Evolutionary conservation across 2,888 invertebrate genomes (phyloP).

Genomic region (Heliothis peltigera): DNA sequence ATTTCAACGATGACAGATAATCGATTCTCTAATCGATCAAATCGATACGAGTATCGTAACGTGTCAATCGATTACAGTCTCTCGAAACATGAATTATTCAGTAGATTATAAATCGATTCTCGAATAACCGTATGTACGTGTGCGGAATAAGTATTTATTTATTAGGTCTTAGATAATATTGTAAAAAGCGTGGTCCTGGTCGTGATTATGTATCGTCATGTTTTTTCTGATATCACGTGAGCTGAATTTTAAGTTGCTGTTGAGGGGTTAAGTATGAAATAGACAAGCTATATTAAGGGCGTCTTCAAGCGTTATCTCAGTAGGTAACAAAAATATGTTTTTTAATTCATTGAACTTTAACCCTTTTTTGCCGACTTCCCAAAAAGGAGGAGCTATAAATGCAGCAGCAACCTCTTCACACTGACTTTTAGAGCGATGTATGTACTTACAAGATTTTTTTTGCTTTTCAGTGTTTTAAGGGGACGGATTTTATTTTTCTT

Average conservation of each 20-base stretch:
- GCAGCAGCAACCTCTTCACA: no score
- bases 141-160: constrained; percentile 35
- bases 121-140: constrained; percentile 49
- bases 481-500: no score
- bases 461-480: no score
- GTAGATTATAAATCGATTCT: constrained; percentile 62
- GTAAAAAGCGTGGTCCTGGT: constrained; percentile 28
- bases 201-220: constrained; percentile 43
- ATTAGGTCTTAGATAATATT: constrained; percentile 34
- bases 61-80: constrained; percentile 43
- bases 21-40: constrained; percentile 39
- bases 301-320: background rate
- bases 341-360: no score
- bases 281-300: background rate
- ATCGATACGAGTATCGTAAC: constrained; percentile 35
- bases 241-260: constrained; percentile 17
- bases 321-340: no score
- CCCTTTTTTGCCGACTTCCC: no score
- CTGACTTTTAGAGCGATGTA: no score
- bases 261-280: constrained; percentile 7
- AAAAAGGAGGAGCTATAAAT: no score
- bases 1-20: constrained; percentile 31
- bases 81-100: constrained; percentile 57
- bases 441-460: no score
- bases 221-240: constrained; percentile 14